Conservation (phyloP, 2,113 vertebrate genomes). For the Eira barbara region DNA sequence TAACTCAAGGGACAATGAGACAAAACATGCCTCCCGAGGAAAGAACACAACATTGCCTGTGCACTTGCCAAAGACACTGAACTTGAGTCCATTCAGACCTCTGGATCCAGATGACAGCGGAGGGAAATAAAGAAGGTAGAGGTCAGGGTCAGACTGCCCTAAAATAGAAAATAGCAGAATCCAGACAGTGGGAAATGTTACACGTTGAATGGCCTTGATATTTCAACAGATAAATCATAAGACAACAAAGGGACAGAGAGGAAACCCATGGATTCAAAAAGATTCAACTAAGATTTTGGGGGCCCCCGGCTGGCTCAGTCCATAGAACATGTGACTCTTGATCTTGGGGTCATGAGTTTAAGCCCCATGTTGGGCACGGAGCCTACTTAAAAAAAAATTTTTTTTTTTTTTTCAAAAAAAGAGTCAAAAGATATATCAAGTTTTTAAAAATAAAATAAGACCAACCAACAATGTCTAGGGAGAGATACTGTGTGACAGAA, state of each 20-base stretch:
- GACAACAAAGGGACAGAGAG: background rate
- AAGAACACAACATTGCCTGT: background rate
- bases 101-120: background rate
- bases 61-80: background rate
- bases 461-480: background rate
- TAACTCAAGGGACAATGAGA: background rate
- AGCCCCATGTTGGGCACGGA: background rate
- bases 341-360: background rate
- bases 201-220: background rate
- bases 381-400: background rate
- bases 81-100: background rate
- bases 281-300: background rate
- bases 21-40: background rate
- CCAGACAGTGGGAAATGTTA: background rate
- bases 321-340: background rate
- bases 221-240: slow-evolving; percentile 18
- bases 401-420: background rate
- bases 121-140: background rate
- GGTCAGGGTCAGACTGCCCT: background rate
- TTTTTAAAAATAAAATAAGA: background rate
- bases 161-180: slow-evolving; percentile 32
- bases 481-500: background rate
- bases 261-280: background rate
- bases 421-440: background rate
- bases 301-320: background rate